These are phyloP conservation scores for Sibirionetta formosa DNA, from an alignment of 2,797 vertebrate species.

Conservation along the genomic window DNA sequence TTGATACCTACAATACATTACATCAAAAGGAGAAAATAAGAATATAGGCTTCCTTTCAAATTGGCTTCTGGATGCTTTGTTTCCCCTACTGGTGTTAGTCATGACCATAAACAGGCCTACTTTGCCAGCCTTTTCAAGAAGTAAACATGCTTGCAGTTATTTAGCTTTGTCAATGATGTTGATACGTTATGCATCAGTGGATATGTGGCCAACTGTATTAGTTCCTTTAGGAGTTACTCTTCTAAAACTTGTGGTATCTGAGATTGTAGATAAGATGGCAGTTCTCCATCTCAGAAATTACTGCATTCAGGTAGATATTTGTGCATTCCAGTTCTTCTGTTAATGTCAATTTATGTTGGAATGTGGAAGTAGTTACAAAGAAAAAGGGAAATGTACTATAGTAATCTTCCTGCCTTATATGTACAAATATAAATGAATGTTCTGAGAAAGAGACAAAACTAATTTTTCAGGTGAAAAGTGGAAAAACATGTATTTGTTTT, in stretches of 20 bases:
- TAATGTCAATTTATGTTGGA: not conserved
- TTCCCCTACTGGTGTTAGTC: not conserved
- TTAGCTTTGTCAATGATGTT: not conserved
- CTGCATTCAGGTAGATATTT: not conserved
- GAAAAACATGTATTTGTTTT: fast-evolving
- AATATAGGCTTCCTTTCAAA: not conserved
- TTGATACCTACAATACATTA: not conserved
- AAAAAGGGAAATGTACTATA: not conserved
- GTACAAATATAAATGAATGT: not conserved
- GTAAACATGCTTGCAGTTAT: not conserved
- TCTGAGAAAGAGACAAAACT: not conserved
- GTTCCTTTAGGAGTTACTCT: not conserved
- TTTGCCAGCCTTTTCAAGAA: not conserved
- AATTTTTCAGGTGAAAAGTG: not conserved
- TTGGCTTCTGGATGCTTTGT: not conserved
- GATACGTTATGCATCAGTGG: not conserved
- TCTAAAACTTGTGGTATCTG: not conserved
- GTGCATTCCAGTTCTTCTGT: not conserved
- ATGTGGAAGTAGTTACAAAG: not conserved
- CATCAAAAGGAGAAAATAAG: not conserved
- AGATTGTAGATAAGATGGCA: not conserved
- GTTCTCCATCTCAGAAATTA: not conserved
- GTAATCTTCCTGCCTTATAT: not conserved
- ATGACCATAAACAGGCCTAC: not conserved
- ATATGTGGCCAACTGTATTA: not conserved